Evolutionary conservation across 1,140 invertebrate species (phyloP).

Genomic region (Solenopsis fugax): DNA sequence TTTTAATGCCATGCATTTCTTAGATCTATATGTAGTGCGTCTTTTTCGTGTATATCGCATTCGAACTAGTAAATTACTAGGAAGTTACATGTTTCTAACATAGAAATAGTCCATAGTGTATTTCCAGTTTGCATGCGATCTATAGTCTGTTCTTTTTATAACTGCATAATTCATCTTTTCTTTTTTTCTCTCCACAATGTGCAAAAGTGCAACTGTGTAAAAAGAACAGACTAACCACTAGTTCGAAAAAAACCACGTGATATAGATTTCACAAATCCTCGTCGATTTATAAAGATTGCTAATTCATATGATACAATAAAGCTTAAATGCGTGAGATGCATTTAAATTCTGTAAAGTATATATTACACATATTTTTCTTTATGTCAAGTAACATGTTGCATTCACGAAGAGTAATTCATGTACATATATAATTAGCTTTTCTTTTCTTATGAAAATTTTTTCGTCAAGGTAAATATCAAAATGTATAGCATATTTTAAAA

Average conservation of each 20-base stretch:
- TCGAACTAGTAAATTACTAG: background rate
- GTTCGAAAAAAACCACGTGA: background rate
- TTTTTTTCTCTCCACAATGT: no score
- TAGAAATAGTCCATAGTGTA: background rate
- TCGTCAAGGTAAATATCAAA: background rate
- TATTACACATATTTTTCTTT: background rate
- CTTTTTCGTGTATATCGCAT: background rate
- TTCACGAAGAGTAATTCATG: background rate
- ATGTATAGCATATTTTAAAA: background rate
- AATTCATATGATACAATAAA: constrained; percentile 3
- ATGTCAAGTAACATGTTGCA: background rate
- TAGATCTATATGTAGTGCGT: background rate
- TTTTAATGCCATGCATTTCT: constrained; percentile 20
- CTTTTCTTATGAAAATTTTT: constrained; percentile 5
- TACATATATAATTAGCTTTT: background rate
- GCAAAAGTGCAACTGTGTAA: no score
- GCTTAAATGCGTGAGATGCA: background rate
- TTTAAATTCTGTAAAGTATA: background rate
- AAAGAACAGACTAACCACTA: no score
- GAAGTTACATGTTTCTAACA: background rate
- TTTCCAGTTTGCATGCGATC: background rate
- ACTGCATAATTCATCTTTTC: no score
- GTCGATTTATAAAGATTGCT: constrained; percentile 9
- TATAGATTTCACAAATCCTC: background rate
- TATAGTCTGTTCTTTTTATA: background rate